Percentiles rank a stretch among this genome's conserved stretches.
These are phyloP conservation scores for Haliclona indistincta DNA, from an alignment of 37 sponge, comb jelly and placozoan genomes.

Conservation along the genomic window DNA sequence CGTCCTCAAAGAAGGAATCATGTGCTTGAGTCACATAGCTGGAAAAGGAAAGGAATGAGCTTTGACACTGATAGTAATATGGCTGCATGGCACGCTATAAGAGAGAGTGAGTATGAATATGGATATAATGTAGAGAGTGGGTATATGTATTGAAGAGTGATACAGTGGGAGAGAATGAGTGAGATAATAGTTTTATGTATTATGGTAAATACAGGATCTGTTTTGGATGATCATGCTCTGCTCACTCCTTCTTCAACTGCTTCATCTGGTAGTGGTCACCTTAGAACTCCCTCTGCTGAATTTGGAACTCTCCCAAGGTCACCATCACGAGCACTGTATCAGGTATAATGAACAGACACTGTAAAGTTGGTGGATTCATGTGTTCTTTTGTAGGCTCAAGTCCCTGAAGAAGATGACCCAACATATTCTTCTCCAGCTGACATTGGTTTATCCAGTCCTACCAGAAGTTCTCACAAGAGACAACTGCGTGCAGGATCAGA, in stretches of 20 bases:
- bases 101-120: neutral
- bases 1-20: neutral
- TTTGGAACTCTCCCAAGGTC: no score
- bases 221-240: neutral
- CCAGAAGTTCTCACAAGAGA: neutral
- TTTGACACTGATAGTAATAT: neutral
- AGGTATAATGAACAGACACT: no score
- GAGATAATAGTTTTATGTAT: neutral
- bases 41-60: neutral
- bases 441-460: neutral
- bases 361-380: neutral
- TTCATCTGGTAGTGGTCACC: no score
- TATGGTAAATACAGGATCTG: no score
- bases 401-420: neutral
- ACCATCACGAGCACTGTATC: no score
- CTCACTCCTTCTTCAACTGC: neutral
- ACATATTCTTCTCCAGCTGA: neutral
- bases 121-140: neutral
- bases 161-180: neutral
- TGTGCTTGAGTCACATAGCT: constrained; percentile 13
- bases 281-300: no score
- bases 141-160: neutral
- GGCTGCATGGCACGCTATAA: neutral
- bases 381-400: neutral
- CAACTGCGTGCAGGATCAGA: neutral